phyloP scores from a whole-genome alignment of 2,797 vertebrate genomes.

The Streptopelia turtur region DNA sequence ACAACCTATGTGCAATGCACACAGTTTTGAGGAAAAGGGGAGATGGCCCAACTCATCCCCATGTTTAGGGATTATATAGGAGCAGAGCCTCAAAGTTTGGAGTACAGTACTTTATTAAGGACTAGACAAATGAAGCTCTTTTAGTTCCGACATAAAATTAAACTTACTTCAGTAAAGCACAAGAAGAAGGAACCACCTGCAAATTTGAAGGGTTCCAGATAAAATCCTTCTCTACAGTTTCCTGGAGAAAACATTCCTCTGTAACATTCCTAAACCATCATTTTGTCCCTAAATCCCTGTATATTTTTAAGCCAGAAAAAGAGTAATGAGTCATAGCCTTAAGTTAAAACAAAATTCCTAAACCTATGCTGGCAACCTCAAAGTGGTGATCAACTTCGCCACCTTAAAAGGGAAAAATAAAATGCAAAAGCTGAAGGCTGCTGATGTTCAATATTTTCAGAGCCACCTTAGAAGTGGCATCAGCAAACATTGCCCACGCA shows the following conservation, averaged over 20 bases:
- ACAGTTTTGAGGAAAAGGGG: neutral
- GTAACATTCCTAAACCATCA: neutral
- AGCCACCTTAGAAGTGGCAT: slow-evolving; percentile 2
- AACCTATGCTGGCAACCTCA: neutral
- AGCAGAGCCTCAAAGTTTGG: neutral
- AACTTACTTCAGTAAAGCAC: neutral
- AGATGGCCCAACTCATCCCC: neutral
- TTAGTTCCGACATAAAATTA: neutral
- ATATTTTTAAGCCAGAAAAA: neutral
- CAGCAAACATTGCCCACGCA: neutral
- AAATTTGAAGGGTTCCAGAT: neutral
- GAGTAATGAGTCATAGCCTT: neutral
- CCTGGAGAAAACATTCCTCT: neutral
- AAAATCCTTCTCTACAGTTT: neutral
- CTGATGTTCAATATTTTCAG: neutral
- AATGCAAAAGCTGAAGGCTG: neutral
- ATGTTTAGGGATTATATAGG: neutral
- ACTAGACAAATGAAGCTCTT: neutral
- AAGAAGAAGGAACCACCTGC: neutral
- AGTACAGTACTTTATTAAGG: neutral
- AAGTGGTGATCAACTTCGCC: slow-evolving; percentile 2
- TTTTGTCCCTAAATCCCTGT: neutral
- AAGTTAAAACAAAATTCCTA: slow-evolving; percentile 7
- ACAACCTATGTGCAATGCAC: neutral
- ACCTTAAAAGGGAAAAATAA: neutral